Evolutionary conservation across 2,888 invertebrate genomes (phyloP).

Genomic region (Parasteatoda lunata): DNA sequence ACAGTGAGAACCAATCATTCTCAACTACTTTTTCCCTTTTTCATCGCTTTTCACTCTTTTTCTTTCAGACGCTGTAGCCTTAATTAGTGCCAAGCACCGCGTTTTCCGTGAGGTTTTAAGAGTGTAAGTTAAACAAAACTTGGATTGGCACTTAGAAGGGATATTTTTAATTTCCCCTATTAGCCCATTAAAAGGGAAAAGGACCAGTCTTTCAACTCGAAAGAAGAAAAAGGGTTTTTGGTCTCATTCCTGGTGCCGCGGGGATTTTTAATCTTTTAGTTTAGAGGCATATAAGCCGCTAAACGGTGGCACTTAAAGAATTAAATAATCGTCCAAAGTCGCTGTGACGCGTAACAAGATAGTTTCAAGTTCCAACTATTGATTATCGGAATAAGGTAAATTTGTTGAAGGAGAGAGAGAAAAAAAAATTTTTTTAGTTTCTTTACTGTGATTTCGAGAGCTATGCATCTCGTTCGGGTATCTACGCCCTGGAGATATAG

Average conservation of each 20-base stretch:
- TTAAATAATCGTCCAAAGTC: constrained; percentile 49
- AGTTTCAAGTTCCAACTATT: constrained; percentile 20
- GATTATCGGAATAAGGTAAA: not conserved
- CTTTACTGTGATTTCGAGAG: not conserved
- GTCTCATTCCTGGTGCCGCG: constrained; percentile 39
- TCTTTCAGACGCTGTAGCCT: constrained; percentile 41
- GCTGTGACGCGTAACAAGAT: constrained; percentile 27
- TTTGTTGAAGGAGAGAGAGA: not conserved
- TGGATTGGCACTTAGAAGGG: constrained; percentile 65
- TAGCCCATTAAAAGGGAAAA: constrained; percentile 60
- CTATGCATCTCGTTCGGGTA: not conserved
- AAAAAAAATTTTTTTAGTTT: not conserved
- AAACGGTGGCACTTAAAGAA: constrained; percentile 56
- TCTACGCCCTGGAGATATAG: not conserved
- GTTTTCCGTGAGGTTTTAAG: constrained; percentile 49
- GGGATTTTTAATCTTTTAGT: constrained; percentile 68
- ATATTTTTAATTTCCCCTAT: constrained; percentile 66
- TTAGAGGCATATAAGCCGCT: constrained; percentile 28
- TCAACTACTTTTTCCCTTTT: constrained; percentile 2
- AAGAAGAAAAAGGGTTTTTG: constrained; percentile 45
- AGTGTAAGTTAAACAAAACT: constrained; percentile 68
- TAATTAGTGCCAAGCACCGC: constrained; percentile 55
- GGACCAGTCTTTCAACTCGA: constrained; percentile 5
- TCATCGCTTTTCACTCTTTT: constrained; percentile 10
- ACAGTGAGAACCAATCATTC: not conserved